These are phyloP conservation scores for Tiphia femorata DNA, from an alignment of 2,888 invertebrate species.

Conservation along the genomic window DNA sequence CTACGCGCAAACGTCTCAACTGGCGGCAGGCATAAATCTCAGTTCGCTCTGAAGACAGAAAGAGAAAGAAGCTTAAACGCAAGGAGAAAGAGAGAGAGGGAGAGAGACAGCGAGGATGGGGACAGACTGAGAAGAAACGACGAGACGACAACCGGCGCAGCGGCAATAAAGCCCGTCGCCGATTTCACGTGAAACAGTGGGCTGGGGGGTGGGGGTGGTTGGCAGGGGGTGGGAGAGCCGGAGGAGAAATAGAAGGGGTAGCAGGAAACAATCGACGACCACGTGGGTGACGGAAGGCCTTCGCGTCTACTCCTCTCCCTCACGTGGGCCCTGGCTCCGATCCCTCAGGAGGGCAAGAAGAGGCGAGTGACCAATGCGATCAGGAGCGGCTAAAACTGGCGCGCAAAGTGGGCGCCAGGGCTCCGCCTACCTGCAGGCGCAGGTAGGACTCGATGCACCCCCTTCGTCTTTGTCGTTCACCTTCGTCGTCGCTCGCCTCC, in stretches of 20 bases:
- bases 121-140: not conserved
- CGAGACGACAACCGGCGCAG: not conserved
- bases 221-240: not conserved
- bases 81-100: slow-evolving; percentile 8
- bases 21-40: slow-evolving; percentile 65
- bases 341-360: slow-evolving; percentile 38
- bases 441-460: too few species aligned
- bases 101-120: not conserved
- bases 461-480: slow-evolving; percentile 39
- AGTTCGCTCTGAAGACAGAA: slow-evolving; percentile 42
- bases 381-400: too few species aligned
- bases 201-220: not conserved
- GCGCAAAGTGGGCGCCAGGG: slow-evolving; percentile 58
- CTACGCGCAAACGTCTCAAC: slow-evolving; percentile 67
- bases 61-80: too few species aligned
- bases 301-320: too few species aligned
- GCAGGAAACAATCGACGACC: slow-evolving; percentile 59
- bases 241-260: not conserved
- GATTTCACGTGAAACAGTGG: not conserved
- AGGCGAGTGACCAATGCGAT: too few species aligned
- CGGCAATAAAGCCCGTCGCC: slow-evolving; percentile 5
- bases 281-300: slow-evolving; percentile 61
- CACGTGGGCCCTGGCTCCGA: too few species aligned
- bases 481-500: slow-evolving; percentile 15
- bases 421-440: slow-evolving; percentile 60